A percentile compares a stretch with the other conserved stretches of the same genome.
These are phyloP conservation scores for Pseudorectes ferrugineus DNA, from an alignment of 2,113 vertebrate species.

Conservation along the genomic window DNA sequence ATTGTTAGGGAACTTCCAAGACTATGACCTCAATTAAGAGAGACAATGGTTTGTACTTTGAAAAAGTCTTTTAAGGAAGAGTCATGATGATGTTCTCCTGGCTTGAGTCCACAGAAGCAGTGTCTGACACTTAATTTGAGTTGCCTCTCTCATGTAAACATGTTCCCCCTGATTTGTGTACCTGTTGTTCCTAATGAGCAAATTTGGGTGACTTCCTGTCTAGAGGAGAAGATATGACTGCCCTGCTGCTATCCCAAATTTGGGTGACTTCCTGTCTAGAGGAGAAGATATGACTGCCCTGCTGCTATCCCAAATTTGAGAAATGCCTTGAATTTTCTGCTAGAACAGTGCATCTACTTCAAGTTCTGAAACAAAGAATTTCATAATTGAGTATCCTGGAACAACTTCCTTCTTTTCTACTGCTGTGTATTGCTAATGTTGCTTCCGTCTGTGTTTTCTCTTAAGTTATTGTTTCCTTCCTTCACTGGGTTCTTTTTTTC, in stretches of 20 bases:
- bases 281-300: neutral
- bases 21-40: neutral
- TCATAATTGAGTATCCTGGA: accelerated
- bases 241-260: neutral
- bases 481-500: neutral
- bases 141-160: neutral
- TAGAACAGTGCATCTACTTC: neutral
- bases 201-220: neutral
- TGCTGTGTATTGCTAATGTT: neutral
- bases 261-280: neutral
- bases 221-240: neutral
- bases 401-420: neutral
- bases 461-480: neutral
- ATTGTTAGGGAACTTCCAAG: constrained; percentile 17
- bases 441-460: neutral
- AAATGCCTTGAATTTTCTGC: neutral
- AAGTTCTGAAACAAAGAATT: neutral
- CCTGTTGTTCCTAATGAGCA: neutral
- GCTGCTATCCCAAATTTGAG: neutral
- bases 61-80: neutral
- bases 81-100: neutral
- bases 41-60: neutral
- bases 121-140: neutral
- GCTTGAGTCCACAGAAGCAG: neutral
- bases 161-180: neutral